These are phyloP conservation scores for Larimichthys polyactis DNA, from an alignment of 2,113 vertebrate genomes.

Conservation along the genomic window DNA sequence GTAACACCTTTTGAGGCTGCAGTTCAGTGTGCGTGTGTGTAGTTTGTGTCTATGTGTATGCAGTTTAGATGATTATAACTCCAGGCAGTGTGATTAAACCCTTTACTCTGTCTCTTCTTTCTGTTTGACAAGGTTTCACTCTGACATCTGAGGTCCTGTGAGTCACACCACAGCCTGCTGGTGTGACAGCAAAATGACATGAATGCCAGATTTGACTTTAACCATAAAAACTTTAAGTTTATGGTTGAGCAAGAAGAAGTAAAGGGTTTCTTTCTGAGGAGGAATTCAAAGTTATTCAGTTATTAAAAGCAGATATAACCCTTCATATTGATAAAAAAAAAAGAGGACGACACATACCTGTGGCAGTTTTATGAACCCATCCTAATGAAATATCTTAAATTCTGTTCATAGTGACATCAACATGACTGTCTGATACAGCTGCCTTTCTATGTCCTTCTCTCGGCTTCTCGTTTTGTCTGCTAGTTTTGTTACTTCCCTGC, in stretches of 20 bases:
- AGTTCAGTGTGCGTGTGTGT: neutral
- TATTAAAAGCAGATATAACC: neutral
- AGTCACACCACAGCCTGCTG: conserved; percentile 25
- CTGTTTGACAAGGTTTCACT: conserved; percentile 43
- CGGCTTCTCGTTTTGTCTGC: conserved; percentile 8
- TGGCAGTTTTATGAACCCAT: conserved; percentile 27
- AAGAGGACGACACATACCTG: neutral
- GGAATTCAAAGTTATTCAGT: neutral
- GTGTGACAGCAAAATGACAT: conserved; percentile 17
- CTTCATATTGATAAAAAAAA: neutral
- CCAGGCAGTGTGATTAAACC: conserved; percentile 54
- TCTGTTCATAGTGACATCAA: conserved; percentile 11
- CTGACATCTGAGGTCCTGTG: conserved; percentile 42
- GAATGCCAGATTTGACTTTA: conserved; percentile 16
- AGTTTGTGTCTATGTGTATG: conserved; percentile 7
- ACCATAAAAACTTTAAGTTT: neutral
- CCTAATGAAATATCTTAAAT: conserved; percentile 25
- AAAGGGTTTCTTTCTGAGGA: neutral
- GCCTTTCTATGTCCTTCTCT: conserved; percentile 25
- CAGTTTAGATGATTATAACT: neutral
- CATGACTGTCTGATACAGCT: conserved; percentile 18
- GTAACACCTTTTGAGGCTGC: conserved; percentile 39
- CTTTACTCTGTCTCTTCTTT: conserved; percentile 2
- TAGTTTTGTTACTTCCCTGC: neutral
- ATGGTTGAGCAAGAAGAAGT: neutral